These are phyloP conservation scores for Notolabrus celidotus DNA, from an alignment of 2,797 vertebrate genomes.

Conservation along the genomic window DNA sequence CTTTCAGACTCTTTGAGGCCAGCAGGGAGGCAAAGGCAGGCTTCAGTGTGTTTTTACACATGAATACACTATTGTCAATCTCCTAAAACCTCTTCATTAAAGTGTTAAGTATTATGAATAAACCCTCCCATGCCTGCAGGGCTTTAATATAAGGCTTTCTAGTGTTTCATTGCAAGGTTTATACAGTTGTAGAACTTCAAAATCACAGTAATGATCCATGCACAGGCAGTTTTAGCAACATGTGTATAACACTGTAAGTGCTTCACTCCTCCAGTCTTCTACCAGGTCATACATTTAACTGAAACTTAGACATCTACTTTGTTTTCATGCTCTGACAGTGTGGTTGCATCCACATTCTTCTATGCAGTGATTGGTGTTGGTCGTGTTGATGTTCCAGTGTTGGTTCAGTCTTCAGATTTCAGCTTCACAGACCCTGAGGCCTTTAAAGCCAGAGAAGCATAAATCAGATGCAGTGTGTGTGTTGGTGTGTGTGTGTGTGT, in stretches of 20 bases:
- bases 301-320: background rate
- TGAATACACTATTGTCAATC: constrained; percentile 38
- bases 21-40: constrained; percentile 8
- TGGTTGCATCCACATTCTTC: background rate
- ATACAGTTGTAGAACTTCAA: background rate
- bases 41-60: constrained; percentile 38
- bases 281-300: background rate
- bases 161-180: background rate
- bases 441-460: constrained; percentile 37
- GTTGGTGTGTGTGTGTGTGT: constrained; percentile 24
- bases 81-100: background rate
- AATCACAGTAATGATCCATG: too few species aligned
- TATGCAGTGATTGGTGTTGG: constrained; percentile 11
- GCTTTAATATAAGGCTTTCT: background rate
- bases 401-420: constrained; percentile 34
- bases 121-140: constrained; percentile 24
- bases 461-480: constrained; percentile 46
- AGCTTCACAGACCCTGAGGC: constrained; percentile 23
- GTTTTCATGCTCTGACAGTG: constrained; percentile 8
- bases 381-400: constrained; percentile 24
- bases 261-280: background rate
- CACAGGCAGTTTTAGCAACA: background rate
- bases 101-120: constrained; percentile 17
- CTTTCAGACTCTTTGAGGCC: background rate
- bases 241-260: too few species aligned